A percentile compares a stretch with the other conserved stretches of the same genome.
phyloP scores from a whole-genome alignment of 2,113 vertebrate genomes.

The Gambusia affinis region DNA sequence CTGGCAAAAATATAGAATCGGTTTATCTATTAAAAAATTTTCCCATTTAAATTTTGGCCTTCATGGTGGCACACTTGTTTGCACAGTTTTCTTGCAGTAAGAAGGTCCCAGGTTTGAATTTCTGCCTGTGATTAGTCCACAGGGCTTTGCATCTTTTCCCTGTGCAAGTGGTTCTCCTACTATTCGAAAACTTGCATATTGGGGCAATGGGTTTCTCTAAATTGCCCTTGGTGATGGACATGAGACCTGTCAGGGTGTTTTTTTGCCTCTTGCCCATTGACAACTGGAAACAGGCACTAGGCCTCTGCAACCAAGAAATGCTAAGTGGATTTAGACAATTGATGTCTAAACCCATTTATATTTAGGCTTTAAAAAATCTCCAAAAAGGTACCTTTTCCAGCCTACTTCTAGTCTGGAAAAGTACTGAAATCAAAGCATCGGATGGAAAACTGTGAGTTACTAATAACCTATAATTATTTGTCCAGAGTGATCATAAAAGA shows the following conservation, averaged over 20 bases:
- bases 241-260: no score
- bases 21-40: no score
- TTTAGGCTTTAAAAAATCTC: background rate
- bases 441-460: no score
- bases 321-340: background rate
- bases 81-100: no score
- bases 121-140: background rate
- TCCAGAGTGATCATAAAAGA: slow-evolving; percentile 3
- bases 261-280: no score
- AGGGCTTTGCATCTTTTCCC: background rate
- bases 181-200: background rate
- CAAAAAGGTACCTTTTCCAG: background rate
- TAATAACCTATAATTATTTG: background rate
- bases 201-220: background rate
- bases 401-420: background rate
- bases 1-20: no score
- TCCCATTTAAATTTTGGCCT: no score
- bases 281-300: no score
- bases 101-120: background rate
- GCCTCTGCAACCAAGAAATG: no score
- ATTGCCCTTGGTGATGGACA: no score
- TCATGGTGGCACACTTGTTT: no score
- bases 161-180: background rate
- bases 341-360: background rate
- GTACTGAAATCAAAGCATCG: background rate